Evolutionary conservation across 1,140 invertebrate genomes (phyloP).

Genomic region (Bombus affinis): DNA sequence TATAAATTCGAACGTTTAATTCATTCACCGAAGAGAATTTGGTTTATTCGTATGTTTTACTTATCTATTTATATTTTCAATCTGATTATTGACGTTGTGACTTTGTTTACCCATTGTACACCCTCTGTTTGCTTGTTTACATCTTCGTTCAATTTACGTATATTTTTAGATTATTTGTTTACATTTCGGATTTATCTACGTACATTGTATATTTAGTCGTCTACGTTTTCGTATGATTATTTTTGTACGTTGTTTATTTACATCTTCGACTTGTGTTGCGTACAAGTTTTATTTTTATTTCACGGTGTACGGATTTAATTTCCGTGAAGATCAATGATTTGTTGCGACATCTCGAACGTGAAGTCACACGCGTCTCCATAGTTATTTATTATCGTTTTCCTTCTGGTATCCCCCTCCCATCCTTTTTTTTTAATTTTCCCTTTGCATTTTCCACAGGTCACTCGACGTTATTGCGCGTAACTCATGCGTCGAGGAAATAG

Average conservation of each 20-base stretch:
- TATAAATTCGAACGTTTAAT: neutral
- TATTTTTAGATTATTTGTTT: neutral
- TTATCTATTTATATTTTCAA: neutral
- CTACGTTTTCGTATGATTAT: neutral
- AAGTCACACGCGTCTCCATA: slow-evolving; percentile 1
- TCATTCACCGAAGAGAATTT: neutral
- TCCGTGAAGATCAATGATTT: slow-evolving; percentile 17
- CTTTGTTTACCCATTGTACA: neutral
- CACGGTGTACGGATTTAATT: slow-evolving; percentile 10
- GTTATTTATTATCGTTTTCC: slow-evolving; percentile 39
- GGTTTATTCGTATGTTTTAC: neutral
- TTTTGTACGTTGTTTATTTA: neutral
- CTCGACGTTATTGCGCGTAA: slow-evolving; percentile 36
- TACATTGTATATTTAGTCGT: neutral
- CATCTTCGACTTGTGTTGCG: neutral
- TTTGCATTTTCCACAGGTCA: slow-evolving; percentile 8
- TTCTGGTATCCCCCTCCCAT: neutral
- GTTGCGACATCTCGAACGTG: slow-evolving; percentile 20
- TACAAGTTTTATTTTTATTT: neutral
- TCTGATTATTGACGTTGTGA: neutral
- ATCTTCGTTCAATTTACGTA: neutral
- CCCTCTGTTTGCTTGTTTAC: neutral
- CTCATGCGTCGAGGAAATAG: slow-evolving; percentile 21
- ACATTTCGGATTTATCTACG: neutral
- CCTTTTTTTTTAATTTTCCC: neutral